Conservation (phyloP, 1,140 invertebrate genomes). For the Brachystomella parvula region DNA sequence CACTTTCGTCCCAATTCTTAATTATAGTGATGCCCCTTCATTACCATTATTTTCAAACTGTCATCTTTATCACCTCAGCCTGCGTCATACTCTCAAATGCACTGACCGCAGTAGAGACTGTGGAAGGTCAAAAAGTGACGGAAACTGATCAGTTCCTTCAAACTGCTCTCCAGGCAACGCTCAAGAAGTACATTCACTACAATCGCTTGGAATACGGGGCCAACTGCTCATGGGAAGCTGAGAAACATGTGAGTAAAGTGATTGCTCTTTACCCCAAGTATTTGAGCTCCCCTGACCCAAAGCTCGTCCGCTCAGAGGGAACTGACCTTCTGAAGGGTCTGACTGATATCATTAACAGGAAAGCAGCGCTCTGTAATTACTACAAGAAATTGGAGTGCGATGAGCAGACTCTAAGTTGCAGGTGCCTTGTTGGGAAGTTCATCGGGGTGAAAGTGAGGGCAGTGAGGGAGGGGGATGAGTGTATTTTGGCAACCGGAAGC, state of each 20-base stretch:
- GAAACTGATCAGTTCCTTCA: background rate
- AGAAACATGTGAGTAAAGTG: background rate
- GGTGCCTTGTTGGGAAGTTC: background rate
- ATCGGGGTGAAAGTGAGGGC: background rate
- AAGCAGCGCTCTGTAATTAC: background rate
- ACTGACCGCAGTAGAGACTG: too few species aligned
- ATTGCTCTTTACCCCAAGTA: background rate
- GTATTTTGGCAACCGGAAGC: background rate
- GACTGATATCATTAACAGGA: background rate
- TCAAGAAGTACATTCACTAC: slow-evolving; percentile 1
- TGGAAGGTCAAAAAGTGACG: slow-evolving; percentile 2
- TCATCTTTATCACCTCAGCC: background rate
- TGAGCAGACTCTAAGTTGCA: background rate
- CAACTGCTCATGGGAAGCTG: background rate
- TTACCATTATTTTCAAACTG: background rate
- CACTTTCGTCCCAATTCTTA: too few species aligned
- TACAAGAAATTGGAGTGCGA: slow-evolving; percentile 3
- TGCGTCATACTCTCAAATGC: too few species aligned
- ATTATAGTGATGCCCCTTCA: background rate
- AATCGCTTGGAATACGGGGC: background rate
- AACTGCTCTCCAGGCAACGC: background rate
- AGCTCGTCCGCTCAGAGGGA: background rate
- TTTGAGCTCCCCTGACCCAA: background rate
- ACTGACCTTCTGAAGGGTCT: background rate
- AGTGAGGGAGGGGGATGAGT: background rate